phyloP scores from a whole-genome alignment of 1,140 invertebrate species.

The Caenorhabditis tropicalis region DNA sequence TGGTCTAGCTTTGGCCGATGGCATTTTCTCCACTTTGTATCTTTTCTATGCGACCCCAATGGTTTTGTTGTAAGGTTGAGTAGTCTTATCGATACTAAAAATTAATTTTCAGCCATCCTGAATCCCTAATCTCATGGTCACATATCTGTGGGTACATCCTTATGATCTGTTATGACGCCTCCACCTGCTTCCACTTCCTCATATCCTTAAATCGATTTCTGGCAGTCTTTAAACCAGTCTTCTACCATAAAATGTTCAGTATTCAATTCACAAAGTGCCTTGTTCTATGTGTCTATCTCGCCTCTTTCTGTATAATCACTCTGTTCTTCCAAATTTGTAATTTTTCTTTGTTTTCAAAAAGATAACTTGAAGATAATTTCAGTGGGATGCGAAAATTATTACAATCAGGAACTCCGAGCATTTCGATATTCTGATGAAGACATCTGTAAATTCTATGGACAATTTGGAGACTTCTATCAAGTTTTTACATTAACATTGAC shows the following conservation, averaged over 20 bases:
- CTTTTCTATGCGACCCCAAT: slow-evolving; percentile 20
- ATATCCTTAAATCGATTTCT: background rate
- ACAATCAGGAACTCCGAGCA: background rate
- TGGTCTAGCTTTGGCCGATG: background rate
- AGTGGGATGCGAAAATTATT: background rate
- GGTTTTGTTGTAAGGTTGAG: background rate
- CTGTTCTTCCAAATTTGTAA: slow-evolving; percentile 2
- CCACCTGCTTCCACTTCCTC: background rate
- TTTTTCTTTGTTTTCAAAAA: background rate
- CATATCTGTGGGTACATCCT: background rate
- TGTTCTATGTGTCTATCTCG: background rate
- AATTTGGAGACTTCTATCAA: background rate
- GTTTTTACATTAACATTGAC: background rate
- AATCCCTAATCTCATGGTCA: background rate
- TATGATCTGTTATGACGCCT: background rate
- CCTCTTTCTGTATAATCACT: background rate
- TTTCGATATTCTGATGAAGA: background rate
- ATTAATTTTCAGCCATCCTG: background rate
- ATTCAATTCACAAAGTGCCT: background rate
- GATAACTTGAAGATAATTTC: background rate
- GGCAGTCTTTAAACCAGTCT: background rate
- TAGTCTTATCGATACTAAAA: background rate
- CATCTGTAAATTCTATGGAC: background rate
- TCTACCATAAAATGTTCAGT: background rate
- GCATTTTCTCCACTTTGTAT: background rate